These are phyloP conservation scores for Matsumurasca onukii DNA, from an alignment of 1,140 invertebrate species.

Conservation along the genomic window DNA sequence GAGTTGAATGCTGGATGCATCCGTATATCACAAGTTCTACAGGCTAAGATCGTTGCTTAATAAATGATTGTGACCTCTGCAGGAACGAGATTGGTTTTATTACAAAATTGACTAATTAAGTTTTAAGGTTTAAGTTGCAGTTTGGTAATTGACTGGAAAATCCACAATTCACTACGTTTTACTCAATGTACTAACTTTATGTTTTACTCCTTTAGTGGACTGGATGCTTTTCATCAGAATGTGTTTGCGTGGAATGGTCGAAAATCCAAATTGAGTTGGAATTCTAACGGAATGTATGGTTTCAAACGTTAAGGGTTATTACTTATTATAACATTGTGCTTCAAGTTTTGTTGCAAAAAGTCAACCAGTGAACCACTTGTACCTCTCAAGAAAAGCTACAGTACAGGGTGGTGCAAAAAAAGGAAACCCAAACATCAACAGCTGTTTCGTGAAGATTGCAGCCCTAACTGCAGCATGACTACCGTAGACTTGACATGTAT, in stretches of 20 bases:
- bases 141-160: conserved; percentile 26
- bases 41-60: conserved; percentile 2
- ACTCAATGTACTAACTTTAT: background rate
- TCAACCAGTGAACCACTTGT: background rate
- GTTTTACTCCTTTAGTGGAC: background rate
- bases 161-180: background rate
- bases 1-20: conserved; percentile 12
- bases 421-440: too few species aligned
- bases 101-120: conserved; percentile 29
- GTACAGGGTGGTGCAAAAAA: background rate
- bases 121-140: conserved; percentile 12
- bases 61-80: conserved; percentile 11
- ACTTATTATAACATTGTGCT: background rate
- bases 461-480: too few species aligned
- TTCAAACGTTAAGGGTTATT: background rate
- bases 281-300: background rate
- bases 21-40: conserved; percentile 18
- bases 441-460: too few species aligned
- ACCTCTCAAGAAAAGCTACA: background rate
- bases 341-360: background rate
- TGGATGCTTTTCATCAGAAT: conserved; percentile 16
- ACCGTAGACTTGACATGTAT: too few species aligned
- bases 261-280: background rate
- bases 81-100: conserved; percentile 18
- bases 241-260: background rate